Evolutionary conservation across 92 coral and sea anemone species (phyloP), one percentile per base, ranked within the genome.

Genomic region (Chrysogorgia sp.): DNA sequence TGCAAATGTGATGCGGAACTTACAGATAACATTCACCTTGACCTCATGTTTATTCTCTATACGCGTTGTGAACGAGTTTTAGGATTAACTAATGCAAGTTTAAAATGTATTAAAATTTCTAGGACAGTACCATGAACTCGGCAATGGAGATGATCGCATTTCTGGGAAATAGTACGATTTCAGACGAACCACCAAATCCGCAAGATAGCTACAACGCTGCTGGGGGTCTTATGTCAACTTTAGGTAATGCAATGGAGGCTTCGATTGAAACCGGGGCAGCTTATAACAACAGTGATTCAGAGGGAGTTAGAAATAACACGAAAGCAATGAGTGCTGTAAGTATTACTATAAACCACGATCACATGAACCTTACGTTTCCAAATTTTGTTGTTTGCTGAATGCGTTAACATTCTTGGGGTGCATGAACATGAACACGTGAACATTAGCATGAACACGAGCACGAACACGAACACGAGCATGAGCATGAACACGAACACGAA

Each of bases 61-160:
- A n/a, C n/a, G n/a, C n/a, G n/a, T n/a, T n/a, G n/a, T n/a, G n/a
- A n/a, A n/a, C n/a, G n/a, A n/a, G n/a, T n/a, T n/a, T n/a, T n/a
- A n/a, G n/a, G n/a, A n/a, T n/a, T n/a, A n/a, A 33, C 40, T 10
- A 12, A 29, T 10, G 30, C 10, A 2, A 58, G 10, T 31, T 14
- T 23, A 15, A 58, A 6, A 17, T 19, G 31, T 10, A 14, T 58
- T 24, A 26, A 60, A 60, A 2, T 7, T 63, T 63, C 10, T 34
- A 65, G 72, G 72, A 65, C 22, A 65, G 72, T 19, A n/a, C 50
- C 14, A 65, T 65, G 72, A 65, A 65, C 72, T 45, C 72, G 3
- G 72, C 72, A 28, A 35, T 37, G 43, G 53, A 65, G 37, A 65
- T 65, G 72, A 65, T 65, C 1, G 19, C 15, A 10, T 65, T 65